Evolutionary conservation across 2,113 vertebrate species (phyloP), one percentile per base, ranked within the genome.

Genomic region (Sigmodon hispidus): DNA sequence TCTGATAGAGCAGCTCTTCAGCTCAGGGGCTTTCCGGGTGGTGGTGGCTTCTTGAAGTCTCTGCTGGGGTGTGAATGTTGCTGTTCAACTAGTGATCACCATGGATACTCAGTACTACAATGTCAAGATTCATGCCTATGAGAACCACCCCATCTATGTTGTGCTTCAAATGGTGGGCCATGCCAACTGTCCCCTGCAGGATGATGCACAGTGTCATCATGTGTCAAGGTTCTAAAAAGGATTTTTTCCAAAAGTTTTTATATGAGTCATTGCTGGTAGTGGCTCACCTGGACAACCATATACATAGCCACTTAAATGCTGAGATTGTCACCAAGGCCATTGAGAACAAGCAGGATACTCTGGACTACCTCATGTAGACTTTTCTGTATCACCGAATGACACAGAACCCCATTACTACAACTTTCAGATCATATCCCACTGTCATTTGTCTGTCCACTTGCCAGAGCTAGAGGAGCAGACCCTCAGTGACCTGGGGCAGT

Each of bases 61-160:
- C 94, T 99, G 99, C 98, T 99, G 99, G 99, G 99, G 99, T 36
- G 99, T 99, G 98, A 99, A 98, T 73, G 99, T 99, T 94, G 98
- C 99, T 0, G 99, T 99, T 0, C 99, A 99, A 96, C 98, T 99
- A 15, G 99, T 99, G 92, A 99, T 99, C 80, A 99, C 99, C 98
- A 99, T 99, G 99, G 99, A 99, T 97, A 99, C 99, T 0, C 99
- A 99, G 97, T 99, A 99, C 98, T 99, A 99, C 98, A 99, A 99
- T 0, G 99, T 99, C 97, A 99, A 99, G 98, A 99, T 99, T 96
- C 99, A 99, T 0, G 99, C 99, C 72, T 99, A 99, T 0, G 99
- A 99, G 98, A 99, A 99, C 97, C 99, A 99, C 96, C 99, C 99
- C 61, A 99, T 99, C 95, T 99, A 99, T 0, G 99, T 99, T 0